Percentiles rank a stretch among this genome's conserved stretches.
phyloP scores from a whole-genome alignment of 2,113 vertebrate genomes.

The Pyxicephalus adspersus region DNA sequence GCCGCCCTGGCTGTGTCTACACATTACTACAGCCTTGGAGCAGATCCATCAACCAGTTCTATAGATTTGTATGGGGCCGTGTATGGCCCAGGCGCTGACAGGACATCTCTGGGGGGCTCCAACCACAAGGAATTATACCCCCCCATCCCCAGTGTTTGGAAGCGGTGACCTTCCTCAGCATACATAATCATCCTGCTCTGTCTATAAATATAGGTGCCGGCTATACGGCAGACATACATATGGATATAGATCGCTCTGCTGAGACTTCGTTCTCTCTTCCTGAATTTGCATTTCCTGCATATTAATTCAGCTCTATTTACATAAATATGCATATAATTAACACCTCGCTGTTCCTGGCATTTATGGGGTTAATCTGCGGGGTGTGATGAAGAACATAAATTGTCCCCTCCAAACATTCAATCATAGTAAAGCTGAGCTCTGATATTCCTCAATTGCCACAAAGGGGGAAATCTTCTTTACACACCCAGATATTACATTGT shows the following conservation, averaged over 20 bases:
- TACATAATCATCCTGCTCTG: slow-evolving; percentile 35
- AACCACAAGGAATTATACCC: too few relatives aligned
- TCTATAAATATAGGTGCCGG: slow-evolving; percentile 49
- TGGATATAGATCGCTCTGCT: slow-evolving; percentile 46
- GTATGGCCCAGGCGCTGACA: too few relatives aligned
- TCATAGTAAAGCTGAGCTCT: too few relatives aligned
- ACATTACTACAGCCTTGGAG: too few relatives aligned
- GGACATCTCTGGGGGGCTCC: too few relatives aligned
- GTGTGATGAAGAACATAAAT: slow-evolving; percentile 32
- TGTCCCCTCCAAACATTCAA: neutral
- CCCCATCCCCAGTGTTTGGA: too few relatives aligned
- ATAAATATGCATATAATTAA: slow-evolving; percentile 49
- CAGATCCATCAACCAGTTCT: too few relatives aligned
- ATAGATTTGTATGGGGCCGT: too few relatives aligned
- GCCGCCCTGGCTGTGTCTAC: too few relatives aligned
- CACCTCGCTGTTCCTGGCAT: slow-evolving; percentile 3
- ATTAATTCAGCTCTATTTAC: slow-evolving; percentile 39
- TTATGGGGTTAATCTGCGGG: slow-evolving; percentile 27
- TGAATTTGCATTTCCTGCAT: slow-evolving; percentile 47
- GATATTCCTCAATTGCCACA: too few relatives aligned
- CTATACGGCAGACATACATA: slow-evolving; percentile 46
- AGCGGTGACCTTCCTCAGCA: slow-evolving; percentile 19
- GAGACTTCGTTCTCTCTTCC: slow-evolving; percentile 39
- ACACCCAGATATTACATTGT: too few relatives aligned
- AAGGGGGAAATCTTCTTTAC: too few relatives aligned